A percentile compares a stretch with the other conserved stretches of the same genome.
Conservation (phyloP, 2,888 invertebrate species). For the Pegoplata infirma region DNA sequence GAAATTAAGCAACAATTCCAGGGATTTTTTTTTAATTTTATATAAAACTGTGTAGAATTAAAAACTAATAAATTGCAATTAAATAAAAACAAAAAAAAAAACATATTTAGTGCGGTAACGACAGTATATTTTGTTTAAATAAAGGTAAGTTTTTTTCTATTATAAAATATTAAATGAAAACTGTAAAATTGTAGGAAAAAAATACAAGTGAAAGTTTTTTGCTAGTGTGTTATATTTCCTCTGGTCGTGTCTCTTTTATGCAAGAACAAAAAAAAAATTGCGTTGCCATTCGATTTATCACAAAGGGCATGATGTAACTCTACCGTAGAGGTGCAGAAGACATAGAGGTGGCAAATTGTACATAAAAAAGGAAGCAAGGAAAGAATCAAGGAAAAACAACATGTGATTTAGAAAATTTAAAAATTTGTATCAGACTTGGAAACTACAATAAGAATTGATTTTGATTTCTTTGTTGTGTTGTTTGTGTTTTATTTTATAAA, state of each 20-base stretch:
- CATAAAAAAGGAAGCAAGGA: background rate
- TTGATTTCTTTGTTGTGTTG: background rate
- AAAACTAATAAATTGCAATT: background rate
- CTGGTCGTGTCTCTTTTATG: background rate
- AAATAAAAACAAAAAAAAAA: background rate
- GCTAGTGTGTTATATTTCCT: background rate
- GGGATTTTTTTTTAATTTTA: constrained; percentile 2
- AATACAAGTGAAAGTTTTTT: constrained; percentile 36
- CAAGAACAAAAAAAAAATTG: constrained; percentile 9
- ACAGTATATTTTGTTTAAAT: background rate
- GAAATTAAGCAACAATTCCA: constrained; percentile 50
- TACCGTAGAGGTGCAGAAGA: background rate
- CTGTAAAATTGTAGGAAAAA: constrained; percentile 23
- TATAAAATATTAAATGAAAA: constrained; percentile 7
- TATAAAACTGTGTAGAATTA: constrained; percentile 11
- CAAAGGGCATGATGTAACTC: constrained; percentile 49
- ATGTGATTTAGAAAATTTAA: no score
- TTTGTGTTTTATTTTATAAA: no score
- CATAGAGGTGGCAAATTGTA: background rate
- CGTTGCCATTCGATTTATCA: background rate
- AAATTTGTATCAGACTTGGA: no score
- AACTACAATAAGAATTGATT: background rate
- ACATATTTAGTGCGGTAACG: no score
- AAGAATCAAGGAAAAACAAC: background rate
- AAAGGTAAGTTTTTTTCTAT: constrained; percentile 35